phyloP scores from a whole-genome alignment of 2,797 vertebrate genomes.

The Oreonectes daqikongensis region DNA sequence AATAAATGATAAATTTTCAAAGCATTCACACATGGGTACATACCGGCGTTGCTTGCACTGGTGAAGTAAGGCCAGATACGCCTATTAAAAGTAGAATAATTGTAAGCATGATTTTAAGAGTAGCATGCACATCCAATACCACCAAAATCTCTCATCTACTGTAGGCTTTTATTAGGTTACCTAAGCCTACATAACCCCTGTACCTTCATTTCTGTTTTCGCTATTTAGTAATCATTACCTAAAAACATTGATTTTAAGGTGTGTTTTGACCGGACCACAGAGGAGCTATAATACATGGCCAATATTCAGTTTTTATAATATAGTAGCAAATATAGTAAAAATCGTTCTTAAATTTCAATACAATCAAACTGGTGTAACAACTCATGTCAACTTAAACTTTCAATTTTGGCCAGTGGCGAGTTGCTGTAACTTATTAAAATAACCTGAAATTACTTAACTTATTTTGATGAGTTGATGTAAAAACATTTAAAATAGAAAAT shows the following conservation, averaged over 20 bases:
- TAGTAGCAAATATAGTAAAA: too few species aligned
- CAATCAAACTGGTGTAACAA: too few species aligned
- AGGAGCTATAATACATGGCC: too few species aligned
- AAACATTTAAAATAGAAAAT: too few species aligned
- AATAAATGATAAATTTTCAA: neutral
- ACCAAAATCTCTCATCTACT: neutral
- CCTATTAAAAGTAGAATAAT: slow-evolving; percentile 48
- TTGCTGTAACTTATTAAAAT: too few species aligned
- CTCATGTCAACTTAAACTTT: too few species aligned
- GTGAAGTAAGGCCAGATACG: slow-evolving; percentile 23
- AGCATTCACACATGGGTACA: slow-evolving; percentile 5
- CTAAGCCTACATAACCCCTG: neutral
- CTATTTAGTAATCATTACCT: slow-evolving; percentile 61
- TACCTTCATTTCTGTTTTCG: neutral
- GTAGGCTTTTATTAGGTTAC: neutral
- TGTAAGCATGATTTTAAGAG: slow-evolving; percentile 39
- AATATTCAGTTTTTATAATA: too few species aligned
- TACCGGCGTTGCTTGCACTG: slow-evolving; percentile 31
- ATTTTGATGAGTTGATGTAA: too few species aligned
- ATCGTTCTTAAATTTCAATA: too few species aligned
- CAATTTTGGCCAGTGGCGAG: too few species aligned
- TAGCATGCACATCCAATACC: slow-evolving; percentile 2
- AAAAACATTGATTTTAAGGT: slow-evolving; percentile 55
- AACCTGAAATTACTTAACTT: too few species aligned
- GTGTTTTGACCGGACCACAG: too few species aligned